phyloP scores from a whole-genome alignment of 2,797 vertebrate species.

The Clarias laeviceps region DNA sequence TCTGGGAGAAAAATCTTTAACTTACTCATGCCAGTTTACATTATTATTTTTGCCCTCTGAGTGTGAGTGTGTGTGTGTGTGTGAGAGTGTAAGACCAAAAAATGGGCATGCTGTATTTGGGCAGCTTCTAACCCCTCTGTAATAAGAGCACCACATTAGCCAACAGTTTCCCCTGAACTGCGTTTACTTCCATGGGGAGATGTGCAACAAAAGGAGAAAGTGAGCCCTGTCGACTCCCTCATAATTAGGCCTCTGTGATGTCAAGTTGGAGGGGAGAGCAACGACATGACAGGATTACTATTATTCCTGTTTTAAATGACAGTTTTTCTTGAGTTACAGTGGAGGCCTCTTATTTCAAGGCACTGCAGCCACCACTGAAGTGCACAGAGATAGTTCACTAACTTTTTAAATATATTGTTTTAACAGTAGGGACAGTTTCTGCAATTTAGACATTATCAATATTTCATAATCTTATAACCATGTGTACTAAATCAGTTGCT shows the following conservation, averaged over 20 bases:
- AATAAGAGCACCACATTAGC: constrained; percentile 8
- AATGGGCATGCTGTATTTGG: constrained; percentile 1
- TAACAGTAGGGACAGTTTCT: constrained; percentile 14
- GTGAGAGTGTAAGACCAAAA: not conserved
- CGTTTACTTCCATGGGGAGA: constrained; percentile 37
- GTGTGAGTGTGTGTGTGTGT: constrained; percentile 9
- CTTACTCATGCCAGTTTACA: constrained; percentile 20
- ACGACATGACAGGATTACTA: constrained; percentile 62
- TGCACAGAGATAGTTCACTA: constrained; percentile 38
- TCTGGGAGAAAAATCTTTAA: constrained; percentile 31
- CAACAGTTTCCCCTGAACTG: constrained; percentile 26
- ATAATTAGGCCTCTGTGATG: constrained; percentile 65
- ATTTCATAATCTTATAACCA: constrained; percentile 4
- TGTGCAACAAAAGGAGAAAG: constrained; percentile 45
- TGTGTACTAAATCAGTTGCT: not conserved
- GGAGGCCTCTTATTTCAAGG: constrained; percentile 50
- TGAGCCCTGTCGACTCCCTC: constrained; percentile 48
- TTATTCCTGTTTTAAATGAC: constrained; percentile 65
- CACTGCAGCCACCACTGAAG: constrained; percentile 61
- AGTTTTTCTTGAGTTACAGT: constrained; percentile 57
- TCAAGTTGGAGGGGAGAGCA: constrained; percentile 52
- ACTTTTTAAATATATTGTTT: not conserved
- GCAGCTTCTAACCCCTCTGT: constrained; percentile 10
- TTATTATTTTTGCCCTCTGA: constrained; percentile 22
- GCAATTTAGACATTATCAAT: constrained; percentile 1